Evolutionary conservation across 2,888 invertebrate species (phyloP).

Genomic region (Dynastes grantii): DNA sequence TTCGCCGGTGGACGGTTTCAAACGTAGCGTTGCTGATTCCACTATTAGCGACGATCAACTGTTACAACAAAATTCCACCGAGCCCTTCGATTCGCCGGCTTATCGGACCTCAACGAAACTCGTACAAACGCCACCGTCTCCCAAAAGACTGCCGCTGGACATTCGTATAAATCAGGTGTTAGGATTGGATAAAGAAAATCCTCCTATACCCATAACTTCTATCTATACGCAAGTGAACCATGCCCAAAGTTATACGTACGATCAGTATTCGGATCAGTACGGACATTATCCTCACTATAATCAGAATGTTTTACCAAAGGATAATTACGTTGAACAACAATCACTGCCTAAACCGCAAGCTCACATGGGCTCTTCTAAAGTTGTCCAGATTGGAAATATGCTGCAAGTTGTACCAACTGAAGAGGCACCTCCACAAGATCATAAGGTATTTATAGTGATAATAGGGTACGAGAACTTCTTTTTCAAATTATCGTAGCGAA

Average conservation of each 20-base stretch:
- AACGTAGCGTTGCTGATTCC: slow-evolving; percentile 72
- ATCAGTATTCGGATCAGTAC: slow-evolving; percentile 46
- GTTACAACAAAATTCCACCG: slow-evolving; percentile 61
- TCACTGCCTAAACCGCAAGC: slow-evolving; percentile 14
- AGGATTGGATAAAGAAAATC: slow-evolving; percentile 71
- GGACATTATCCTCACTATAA: slow-evolving; percentile 50
- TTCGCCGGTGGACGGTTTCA: slow-evolving; percentile 68
- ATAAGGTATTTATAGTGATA: slow-evolving; percentile 26
- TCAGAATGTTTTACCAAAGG: slow-evolving; percentile 32
- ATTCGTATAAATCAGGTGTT: slow-evolving; percentile 76
- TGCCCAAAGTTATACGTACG: slow-evolving; percentile 45
- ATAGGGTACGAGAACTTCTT: too few species aligned
- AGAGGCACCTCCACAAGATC: slow-evolving; percentile 54
- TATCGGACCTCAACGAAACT: slow-evolving; percentile 35
- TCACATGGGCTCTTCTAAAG: slow-evolving; percentile 53
- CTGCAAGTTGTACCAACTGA: slow-evolving; percentile 76
- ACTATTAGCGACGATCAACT: slow-evolving; percentile 73
- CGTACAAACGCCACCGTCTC: slow-evolving; percentile 66
- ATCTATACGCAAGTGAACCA: slow-evolving; percentile 52
- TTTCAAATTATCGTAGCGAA: too few species aligned
- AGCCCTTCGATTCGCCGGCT: slow-evolving; percentile 59
- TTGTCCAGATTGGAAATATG: slow-evolving; percentile 75
- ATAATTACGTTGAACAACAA: slow-evolving; percentile 50
- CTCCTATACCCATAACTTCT: slow-evolving; percentile 56
- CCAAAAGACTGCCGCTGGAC: slow-evolving; percentile 75